Base-by-base conservation (phyloP, 2,113 vertebrate genomes). In the Anolis carolinensis region DNA sequence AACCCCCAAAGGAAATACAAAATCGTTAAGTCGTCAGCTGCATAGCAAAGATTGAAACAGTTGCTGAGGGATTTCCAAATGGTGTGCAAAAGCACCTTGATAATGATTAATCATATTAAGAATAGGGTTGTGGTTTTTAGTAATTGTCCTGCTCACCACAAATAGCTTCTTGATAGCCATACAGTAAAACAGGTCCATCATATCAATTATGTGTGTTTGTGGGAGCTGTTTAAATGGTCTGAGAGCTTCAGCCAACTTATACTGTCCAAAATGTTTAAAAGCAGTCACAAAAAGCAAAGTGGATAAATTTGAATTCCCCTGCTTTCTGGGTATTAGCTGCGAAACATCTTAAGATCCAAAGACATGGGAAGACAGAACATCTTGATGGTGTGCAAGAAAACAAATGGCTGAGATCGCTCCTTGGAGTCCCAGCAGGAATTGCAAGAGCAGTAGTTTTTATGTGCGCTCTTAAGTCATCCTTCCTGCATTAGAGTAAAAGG, bases 31-130 rank as follows among this genome's bases (percentile, higher is more conserved):
- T 25, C 52, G n/a, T 50, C 68, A 52, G 65, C 20, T 52, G 44
- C 52, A 16, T 2, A 21, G 16, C 1, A 65, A 67, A 39, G 13
- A 8, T 34, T 76, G 52, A 62, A 62, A 76, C 30, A 67, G 13
- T 77, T 84, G 73, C 44, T 34, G 23, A 84, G 44, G 39, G 72
- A 67, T 76, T 84, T 67, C 39, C 23, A 32, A 36, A 67, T 50
- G 63, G 9, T 76, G 44, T 34, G n/a, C 39, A 76, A 77, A 52
- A 77, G 39, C n/a, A 30, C 32, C 21, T n/a, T 50, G n/a, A 67
- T 67, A 77, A 84, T 67, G n/a, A 2, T 67, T 84, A 52, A 84
- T 84, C n/a, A 76, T n/a, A 84, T 77, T 84, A 76, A 52, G 8
- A 84, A 14, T 23, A 52, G 44, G 20, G 13, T 7, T 84, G 74